phyloP scores from a whole-genome alignment of 2,797 vertebrate species.

The Micrastur ruficollis region DNA sequence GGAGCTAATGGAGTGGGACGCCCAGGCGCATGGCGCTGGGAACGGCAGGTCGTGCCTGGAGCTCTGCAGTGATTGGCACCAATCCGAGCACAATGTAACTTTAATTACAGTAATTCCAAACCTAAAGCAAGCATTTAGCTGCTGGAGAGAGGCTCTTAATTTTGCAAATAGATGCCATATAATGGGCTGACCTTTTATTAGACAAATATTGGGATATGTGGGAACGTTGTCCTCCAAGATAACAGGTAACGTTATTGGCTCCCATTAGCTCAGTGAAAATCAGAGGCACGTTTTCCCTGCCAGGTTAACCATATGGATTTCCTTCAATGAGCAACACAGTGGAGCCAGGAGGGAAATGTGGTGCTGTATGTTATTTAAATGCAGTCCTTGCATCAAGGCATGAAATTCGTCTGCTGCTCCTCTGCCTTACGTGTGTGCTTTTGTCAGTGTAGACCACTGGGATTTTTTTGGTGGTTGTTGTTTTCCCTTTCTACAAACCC shows the following conservation, averaged over 20 bases:
- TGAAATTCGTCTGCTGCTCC: neutral
- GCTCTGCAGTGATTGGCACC: slow-evolving; percentile 72
- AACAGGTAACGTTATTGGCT: slow-evolving; percentile 23
- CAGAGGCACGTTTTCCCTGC: neutral
- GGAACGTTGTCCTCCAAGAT: slow-evolving; percentile 1
- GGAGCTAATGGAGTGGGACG: slow-evolving; percentile 74
- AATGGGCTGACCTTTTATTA: slow-evolving; percentile 71
- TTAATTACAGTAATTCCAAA: slow-evolving; percentile 74
- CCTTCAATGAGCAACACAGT: neutral
- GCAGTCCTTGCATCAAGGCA: neutral
- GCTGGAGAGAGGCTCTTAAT: slow-evolving; percentile 62
- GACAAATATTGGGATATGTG: slow-evolving; percentile 53
- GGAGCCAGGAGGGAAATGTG: neutral
- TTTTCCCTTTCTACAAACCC: neutral
- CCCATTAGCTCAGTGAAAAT: slow-evolving; percentile 53
- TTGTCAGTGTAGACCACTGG: neutral
- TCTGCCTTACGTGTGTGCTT: neutral
- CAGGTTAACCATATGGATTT: slow-evolving; percentile 19
- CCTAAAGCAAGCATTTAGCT: slow-evolving; percentile 68
- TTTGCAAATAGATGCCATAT: slow-evolving; percentile 62
- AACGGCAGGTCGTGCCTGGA: slow-evolving; percentile 60
- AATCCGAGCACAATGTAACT: slow-evolving; percentile 70
- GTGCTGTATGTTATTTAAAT: slow-evolving; percentile 1
- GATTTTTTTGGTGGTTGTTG: neutral
- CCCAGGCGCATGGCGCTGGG: slow-evolving; percentile 33